Percentiles rank a stretch among this genome's conserved stretches.
Conservation (phyloP, 2,113 vertebrate genomes). For the Brienomyrus longianalis region DNA sequence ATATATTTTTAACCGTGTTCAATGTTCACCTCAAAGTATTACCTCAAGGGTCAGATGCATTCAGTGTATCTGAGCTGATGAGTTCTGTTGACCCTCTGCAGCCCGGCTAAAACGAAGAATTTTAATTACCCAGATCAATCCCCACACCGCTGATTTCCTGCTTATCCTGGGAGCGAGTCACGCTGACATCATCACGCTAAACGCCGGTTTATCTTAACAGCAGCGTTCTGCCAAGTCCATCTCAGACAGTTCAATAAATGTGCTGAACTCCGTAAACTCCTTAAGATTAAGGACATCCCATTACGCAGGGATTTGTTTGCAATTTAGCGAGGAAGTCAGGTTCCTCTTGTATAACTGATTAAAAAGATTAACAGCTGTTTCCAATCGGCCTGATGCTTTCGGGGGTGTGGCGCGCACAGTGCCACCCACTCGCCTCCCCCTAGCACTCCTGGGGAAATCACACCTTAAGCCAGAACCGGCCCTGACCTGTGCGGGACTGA, state of each 20-base stretch:
- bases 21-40: not conserved
- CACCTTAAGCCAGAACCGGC: not conserved
- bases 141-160: not conserved
- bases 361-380: slow-evolving; percentile 26
- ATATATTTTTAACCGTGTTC: not conserved
- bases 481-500: not conserved
- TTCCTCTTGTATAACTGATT: slow-evolving; percentile 19
- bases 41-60: not conserved
- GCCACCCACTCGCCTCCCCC: not conserved
- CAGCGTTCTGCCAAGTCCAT: slow-evolving; percentile 19
- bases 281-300: slow-evolving; percentile 33
- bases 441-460: not conserved
- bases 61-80: not conserved
- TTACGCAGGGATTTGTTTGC: slow-evolving; percentile 33
- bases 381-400: not conserved
- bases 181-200: not conserved
- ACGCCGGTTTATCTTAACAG: slow-evolving; percentile 2
- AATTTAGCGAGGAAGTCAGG: slow-evolving; percentile 10
- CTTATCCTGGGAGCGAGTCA: not conserved
- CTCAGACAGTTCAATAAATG: slow-evolving; percentile 24
- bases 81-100: not conserved
- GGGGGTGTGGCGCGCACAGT: not conserved
- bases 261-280: slow-evolving; percentile 27
- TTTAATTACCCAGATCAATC: not conserved
- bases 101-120: not conserved